Conservation (phyloP, 2,888 invertebrate species). For the Eilema caniola region DNA sequence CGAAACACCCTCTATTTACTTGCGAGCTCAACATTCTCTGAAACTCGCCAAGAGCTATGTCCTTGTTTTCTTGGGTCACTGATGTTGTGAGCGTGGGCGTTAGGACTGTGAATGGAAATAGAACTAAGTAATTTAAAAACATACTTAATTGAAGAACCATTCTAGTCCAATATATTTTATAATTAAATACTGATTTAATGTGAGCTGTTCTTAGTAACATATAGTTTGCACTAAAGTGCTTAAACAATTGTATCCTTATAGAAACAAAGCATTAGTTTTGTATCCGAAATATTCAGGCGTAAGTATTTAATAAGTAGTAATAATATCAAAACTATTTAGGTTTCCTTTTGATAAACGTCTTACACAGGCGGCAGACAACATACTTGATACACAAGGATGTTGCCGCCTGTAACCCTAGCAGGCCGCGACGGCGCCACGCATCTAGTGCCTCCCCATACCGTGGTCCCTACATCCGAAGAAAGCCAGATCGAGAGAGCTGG, state of each 20-base stretch:
- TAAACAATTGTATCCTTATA: no score
- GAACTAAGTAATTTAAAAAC: neutral
- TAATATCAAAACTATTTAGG: neutral
- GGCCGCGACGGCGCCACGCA: no score
- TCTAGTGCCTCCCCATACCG: no score
- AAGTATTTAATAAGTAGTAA: neutral
- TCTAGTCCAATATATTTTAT: neutral
- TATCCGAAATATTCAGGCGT: neutral
- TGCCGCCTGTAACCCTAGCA: no score
- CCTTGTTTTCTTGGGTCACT: neutral
- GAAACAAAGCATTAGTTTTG: neutral
- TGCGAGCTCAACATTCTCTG: neutral
- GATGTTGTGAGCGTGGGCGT: conserved; percentile 1
- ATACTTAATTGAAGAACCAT: conserved; percentile 3
- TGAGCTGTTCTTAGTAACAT: neutral
- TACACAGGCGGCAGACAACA: no score
- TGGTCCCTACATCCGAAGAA: no score
- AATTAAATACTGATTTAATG: neutral
- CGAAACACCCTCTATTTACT: neutral
- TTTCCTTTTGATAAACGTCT: no score
- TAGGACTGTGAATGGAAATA: neutral
- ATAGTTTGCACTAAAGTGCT: no score
- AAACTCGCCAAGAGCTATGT: neutral
- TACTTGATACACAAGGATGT: no score
- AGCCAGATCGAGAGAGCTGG: no score